A percentile compares a stretch with the other conserved stretches of the same genome.
phyloP scores from a whole-genome alignment of 2,797 vertebrate genomes.

The Cryptoprocta ferox region DNA sequence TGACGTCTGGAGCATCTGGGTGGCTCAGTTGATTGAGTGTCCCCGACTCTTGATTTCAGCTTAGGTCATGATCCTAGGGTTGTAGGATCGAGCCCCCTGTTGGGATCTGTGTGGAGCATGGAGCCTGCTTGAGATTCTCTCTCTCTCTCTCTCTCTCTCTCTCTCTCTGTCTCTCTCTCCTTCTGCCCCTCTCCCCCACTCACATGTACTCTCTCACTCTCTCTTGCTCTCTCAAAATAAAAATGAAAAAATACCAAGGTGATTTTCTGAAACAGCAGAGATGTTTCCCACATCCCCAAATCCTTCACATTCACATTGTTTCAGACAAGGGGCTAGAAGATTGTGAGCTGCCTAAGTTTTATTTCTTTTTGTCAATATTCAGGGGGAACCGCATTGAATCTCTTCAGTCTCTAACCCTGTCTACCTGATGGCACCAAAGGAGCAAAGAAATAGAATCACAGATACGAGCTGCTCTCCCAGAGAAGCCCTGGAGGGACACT shows the following conservation, averaged over 20 bases:
- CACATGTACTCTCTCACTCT: too few species aligned
- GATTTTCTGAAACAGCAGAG: not conserved
- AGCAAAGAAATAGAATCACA: constrained; percentile 37
- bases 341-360: not conserved
- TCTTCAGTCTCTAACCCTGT: not conserved
- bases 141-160: too few species aligned
- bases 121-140: too few species aligned
- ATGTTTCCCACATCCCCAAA: not conserved
- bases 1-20: too few species aligned
- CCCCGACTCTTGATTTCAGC: too few species aligned
- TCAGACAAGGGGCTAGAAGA: not conserved
- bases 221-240: too few species aligned
- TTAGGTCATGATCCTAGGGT: too few species aligned
- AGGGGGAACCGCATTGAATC: not conserved
- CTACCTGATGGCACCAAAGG: not conserved
- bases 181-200: too few species aligned
- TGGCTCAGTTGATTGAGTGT: too few species aligned
- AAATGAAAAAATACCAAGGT: not conserved
- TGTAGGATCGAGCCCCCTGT: too few species aligned
- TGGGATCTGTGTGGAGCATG: too few species aligned
- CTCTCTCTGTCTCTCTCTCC: too few species aligned
- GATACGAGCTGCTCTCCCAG: not conserved
- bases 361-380: constrained; percentile 17
- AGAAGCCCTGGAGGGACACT: not conserved
- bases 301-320: not conserved